Evolutionary conservation across 2,888 invertebrate genomes (phyloP).

Genomic region (Noctua pronuba): DNA sequence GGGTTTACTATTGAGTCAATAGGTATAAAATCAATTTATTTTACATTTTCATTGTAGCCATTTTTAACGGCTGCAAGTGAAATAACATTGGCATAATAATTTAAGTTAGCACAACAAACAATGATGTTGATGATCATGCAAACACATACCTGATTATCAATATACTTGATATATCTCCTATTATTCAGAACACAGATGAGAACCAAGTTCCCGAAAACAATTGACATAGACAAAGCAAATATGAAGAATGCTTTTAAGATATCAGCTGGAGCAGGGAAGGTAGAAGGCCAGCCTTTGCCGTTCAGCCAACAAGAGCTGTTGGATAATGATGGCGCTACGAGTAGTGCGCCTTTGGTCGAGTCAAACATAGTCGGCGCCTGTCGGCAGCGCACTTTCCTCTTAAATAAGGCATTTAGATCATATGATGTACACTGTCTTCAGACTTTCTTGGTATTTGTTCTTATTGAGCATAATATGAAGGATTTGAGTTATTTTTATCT

Average conservation of each 20-base stretch:
- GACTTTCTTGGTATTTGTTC: conserved; percentile 61
- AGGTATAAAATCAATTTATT: not conserved
- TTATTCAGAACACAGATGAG: conserved; percentile 96
- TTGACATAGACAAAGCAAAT: conserved; percentile 94
- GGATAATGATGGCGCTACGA: conserved; percentile 94
- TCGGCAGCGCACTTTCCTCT: conserved; percentile 85
- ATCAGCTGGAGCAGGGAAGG: conserved; percentile 92
- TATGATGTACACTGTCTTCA: conserved; percentile 86
- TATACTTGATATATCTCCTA: conserved; percentile 95
- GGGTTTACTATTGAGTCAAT: not conserved
- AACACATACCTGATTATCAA: conserved; percentile 94
- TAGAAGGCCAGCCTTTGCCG: conserved; percentile 91
- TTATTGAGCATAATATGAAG: conserved; percentile 35
- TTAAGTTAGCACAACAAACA: not conserved
- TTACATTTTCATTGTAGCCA: not conserved
- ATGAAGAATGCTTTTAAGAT: conserved; percentile 94
- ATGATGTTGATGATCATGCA: not conserved
- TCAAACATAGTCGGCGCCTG: conserved; percentile 91
- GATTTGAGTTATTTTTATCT: conserved; percentile 65
- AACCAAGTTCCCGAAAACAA: conserved; percentile 94
- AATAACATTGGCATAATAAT: not conserved
- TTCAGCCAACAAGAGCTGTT: conserved; percentile 96
- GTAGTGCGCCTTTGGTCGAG: conserved; percentile 92
- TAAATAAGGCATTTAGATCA: conserved; percentile 89
- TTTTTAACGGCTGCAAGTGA: not conserved